These are phyloP conservation scores for Polyommatus icarus DNA, from an alignment of 2,888 invertebrate species.

Conservation along the genomic window DNA sequence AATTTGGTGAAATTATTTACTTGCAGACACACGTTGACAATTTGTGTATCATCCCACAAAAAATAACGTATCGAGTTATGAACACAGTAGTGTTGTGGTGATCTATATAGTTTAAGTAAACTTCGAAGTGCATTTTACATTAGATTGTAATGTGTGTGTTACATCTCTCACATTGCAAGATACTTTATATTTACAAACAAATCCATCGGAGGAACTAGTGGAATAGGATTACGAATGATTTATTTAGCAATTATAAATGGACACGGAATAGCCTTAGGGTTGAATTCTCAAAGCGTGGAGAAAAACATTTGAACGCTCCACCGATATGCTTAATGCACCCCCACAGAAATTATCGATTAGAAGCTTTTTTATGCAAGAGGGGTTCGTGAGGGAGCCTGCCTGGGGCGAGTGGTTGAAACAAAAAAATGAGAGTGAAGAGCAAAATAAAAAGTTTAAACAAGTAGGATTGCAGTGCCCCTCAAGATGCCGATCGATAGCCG, in stretches of 20 bases:
- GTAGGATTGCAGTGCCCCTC: conserved; percentile 71
- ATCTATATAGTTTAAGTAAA: no score
- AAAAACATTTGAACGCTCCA: conserved; percentile 73
- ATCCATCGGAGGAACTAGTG: neutral
- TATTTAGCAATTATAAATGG: conserved; percentile 66
- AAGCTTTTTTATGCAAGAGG: conserved; percentile 81
- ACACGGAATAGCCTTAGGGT: conserved; percentile 73
- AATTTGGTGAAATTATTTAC: no score
- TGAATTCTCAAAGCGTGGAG: conserved; percentile 74
- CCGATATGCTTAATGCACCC: conserved; percentile 81
- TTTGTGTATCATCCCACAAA: no score
- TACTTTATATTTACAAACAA: neutral
- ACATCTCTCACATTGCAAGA: neutral
- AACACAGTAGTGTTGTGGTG: no score
- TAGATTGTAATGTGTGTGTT: no score
- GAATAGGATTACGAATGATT: conserved; percentile 38
- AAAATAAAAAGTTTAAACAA: conserved; percentile 81
- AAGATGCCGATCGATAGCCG: conserved; percentile 77
- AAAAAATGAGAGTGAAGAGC: conserved; percentile 78
- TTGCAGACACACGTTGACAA: no score
- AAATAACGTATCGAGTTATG: no score
- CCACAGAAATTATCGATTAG: conserved; percentile 82
- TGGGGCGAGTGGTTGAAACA: conserved; percentile 79
- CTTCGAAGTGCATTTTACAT: no score
- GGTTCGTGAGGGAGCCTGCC: conserved; percentile 70